Base-by-base conservation (phyloP, 2,113 vertebrate species). In the Brienomyrus longianalis region DNA sequence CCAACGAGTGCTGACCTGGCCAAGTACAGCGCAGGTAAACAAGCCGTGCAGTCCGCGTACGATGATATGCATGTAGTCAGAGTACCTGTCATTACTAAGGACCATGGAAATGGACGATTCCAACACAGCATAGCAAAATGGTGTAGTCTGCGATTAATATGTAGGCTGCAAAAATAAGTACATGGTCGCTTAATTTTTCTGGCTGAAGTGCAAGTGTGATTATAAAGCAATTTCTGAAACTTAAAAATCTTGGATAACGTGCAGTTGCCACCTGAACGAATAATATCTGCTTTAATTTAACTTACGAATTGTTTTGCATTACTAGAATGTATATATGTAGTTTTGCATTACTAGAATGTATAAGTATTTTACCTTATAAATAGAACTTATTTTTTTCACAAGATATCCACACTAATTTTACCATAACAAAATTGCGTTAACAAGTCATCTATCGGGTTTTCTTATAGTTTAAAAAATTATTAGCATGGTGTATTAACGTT, bases 21-120 rank as follows among this genome's bases (percentile, higher is more conserved):
- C 7, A 98, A 98, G 83, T 99, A 99, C 92, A 99, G 99, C 7
- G 97, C 98, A 95, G 98, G 98, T 99, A 96, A 96, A 96, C 27
- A 31, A 11, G 62, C 62, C 62, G 27, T 66, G 27, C n/a, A 27
- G 59, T 66, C 9, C 54, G 19, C 54, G 54, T 56, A 56, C 54
- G 23, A 17, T 59, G 56, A 59, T 21, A 54, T 19, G 52, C 52
- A 54, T 56, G 23, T 62, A 7, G 56, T 62, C 23, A 8, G 56
- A 62, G 56, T 23, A 9, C 23, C 21, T 62, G 23, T 62, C 56
- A n/a, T 56, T n/a, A 23, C 56, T 62, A 62, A 62, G 56, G 62
- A 70, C 62, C 62, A 13, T 31, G n/a, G 62, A 70, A 70, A 70
- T 70, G n/a, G n/a, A 31, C 10, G 62, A 31, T 70, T 13, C n/a